Evolutionary conservation across 1,140 invertebrate genomes (phyloP), one percentile per base, ranked within the genome.

Genomic region (Chironomus striatipennis): DNA sequence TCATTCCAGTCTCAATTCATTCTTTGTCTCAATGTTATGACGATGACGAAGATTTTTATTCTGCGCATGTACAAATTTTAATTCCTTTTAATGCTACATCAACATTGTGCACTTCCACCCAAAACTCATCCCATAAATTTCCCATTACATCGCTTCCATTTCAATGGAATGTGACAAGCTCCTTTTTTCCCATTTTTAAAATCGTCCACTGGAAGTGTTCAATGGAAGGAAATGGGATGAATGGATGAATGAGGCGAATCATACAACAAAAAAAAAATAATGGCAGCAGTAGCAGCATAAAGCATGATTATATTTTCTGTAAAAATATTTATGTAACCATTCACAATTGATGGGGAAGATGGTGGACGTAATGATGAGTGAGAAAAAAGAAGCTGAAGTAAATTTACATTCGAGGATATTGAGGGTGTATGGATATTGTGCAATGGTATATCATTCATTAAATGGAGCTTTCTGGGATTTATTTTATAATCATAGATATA

Each of bases 141-240:
- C 5, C 1, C 24, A 5, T 34, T 34, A 34, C 24, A 34, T 34
- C 24, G 24, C 24, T 34, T 34, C 24, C 24, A 57, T 57, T 57
- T 15, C 47, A 57, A 15, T 47, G 12, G 12, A 15, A 57, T 12
- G 47, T 34, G 24, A 34, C 24, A 34, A 57, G 47, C 10, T 57
- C 47, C 12, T 57, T n/a, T 5, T 57, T 57, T 57, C 24, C 24
- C 24, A 34, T 2, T 57, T 12, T 57, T 57, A n/a, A 57, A 57
- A 57, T n/a, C n/a, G 47, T 57, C 47, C n/a, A 57, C n/a, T 57
- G 47, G 47, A 57, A 57, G 47, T 57, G 47, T 57, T 34, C 24
- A 34, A 34, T 34, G 24, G 24, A 34, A 34, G 24, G 1, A 34
- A 34, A 34, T 57, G 47, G 47, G n/a, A 57, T 57, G 12, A 34